phyloP scores from a whole-genome alignment of 2,888 invertebrate genomes.

The Dasypogon diadema region DNA sequence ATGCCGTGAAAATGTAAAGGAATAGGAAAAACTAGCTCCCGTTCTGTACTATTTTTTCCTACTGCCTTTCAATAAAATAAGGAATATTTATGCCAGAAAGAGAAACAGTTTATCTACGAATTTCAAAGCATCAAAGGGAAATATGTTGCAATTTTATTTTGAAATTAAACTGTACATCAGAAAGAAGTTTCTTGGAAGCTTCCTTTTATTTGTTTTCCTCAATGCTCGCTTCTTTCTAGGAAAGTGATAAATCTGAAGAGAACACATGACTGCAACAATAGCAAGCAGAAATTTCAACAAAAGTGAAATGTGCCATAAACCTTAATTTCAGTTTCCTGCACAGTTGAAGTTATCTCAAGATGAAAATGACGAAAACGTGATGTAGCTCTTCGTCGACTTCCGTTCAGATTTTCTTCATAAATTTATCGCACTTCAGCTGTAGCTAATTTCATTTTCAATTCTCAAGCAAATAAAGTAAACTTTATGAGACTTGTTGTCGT shows the following conservation, averaged over 20 bases:
- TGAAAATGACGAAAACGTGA: constrained; percentile 29
- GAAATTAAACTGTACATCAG: no score
- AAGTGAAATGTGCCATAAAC: constrained; percentile 41
- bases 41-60: no score
- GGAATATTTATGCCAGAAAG: no score
- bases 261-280: background rate
- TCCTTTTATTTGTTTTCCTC: no score
- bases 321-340: constrained; percentile 35
- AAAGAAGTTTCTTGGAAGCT: no score
- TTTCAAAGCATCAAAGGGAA: no score
- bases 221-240: no score
- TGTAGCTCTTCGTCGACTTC: constrained; percentile 1
- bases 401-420: constrained; percentile 8
- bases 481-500: background rate
- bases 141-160: no score
- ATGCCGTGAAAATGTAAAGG: no score
- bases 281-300: constrained; percentile 16
- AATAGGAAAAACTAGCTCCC: no score
- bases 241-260: background rate
- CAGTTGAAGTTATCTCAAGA: constrained; percentile 14
- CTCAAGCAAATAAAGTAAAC: constrained; percentile 1
- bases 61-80: no score
- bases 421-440: constrained; percentile 3
- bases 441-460: constrained; percentile 10
- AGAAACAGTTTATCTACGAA: no score